These are phyloP conservation scores for Olivierus martensii DNA, from an alignment of 1,140 invertebrate species.

Conservation along the genomic window DNA sequence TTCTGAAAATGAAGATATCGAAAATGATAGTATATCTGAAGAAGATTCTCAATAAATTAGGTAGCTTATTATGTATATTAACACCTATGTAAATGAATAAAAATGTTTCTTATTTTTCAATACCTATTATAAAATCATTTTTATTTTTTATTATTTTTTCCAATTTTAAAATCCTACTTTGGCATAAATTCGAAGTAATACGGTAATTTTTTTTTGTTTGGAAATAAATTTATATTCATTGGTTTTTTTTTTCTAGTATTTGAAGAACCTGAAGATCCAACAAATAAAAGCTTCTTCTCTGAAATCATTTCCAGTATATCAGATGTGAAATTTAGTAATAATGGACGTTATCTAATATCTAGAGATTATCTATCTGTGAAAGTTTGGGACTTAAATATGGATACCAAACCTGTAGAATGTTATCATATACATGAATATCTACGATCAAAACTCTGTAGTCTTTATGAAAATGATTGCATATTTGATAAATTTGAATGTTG, in stretches of 20 bases:
- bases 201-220: too few species aligned
- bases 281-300: slow-evolving; percentile 93
- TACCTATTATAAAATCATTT: too few species aligned
- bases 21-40: too few species aligned
- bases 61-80: too few species aligned
- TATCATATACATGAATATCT: slow-evolving; percentile 99
- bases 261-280: slow-evolving; percentile 97
- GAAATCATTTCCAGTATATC: slow-evolving; percentile 99
- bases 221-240: too few species aligned
- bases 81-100: too few species aligned
- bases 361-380: slow-evolving; percentile 98
- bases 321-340: slow-evolving; percentile 98
- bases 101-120: too few species aligned
- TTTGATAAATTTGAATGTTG: slow-evolving; percentile 99
- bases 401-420: slow-evolving; percentile 95
- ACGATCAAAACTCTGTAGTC: slow-evolving; percentile 90
- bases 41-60: too few species aligned
- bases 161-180: too few species aligned
- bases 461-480: slow-evolving; percentile 99
- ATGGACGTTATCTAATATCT: slow-evolving; percentile 96
- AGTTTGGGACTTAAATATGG: slow-evolving; percentile 99
- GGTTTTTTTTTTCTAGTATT: slow-evolving; percentile 55
- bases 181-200: too few species aligned
- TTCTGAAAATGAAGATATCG: too few species aligned
- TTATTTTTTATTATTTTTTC: too few species aligned